Evolutionary conservation across 2,113 vertebrate species (phyloP).

Genomic region (Hemichromis elongatus): DNA sequence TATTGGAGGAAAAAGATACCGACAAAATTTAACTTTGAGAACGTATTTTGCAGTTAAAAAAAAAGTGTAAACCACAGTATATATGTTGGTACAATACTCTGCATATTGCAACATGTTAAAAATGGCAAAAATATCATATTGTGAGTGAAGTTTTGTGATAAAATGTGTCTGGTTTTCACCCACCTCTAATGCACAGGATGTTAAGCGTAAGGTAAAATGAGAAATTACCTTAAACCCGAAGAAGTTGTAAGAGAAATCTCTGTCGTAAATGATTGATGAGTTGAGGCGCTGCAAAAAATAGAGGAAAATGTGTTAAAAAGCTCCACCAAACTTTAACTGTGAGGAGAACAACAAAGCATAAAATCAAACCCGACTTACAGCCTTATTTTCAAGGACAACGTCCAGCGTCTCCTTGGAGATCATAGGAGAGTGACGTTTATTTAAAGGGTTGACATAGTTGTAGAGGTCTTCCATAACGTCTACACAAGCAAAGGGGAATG

Average conservation of each 20-base stretch:
- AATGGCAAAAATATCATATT: not conserved
- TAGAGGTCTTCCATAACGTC: conserved; percentile 98
- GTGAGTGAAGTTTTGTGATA: not conserved
- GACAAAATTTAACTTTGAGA: not conserved
- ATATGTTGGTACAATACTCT: fast-evolving
- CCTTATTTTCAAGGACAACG: conserved; percentile 87
- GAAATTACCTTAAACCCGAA: conserved; percentile 93
- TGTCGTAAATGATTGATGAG: conserved; percentile 93
- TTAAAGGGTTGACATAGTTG: conserved; percentile 88
- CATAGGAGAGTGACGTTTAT: conserved; percentile 88
- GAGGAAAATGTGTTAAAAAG: not conserved
- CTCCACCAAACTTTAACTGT: not conserved
- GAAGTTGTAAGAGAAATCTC: conserved; percentile 98
- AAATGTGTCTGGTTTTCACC: not conserved
- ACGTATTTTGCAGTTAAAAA: not conserved
- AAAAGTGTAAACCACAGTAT: fast-evolving
- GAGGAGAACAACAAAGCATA: not conserved
- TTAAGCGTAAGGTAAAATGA: not conserved
- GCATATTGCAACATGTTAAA: not conserved
- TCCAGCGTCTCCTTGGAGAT: conserved; percentile 87
- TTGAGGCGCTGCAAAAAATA: conserved; percentile 81
- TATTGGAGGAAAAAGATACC: not conserved
- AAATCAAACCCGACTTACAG: conserved; percentile 71
- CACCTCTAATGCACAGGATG: not conserved
- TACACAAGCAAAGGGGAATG: conserved; percentile 37